Base-by-base conservation (phyloP, 2,797 vertebrate genomes). In the Etheostoma nigrum region DNA sequence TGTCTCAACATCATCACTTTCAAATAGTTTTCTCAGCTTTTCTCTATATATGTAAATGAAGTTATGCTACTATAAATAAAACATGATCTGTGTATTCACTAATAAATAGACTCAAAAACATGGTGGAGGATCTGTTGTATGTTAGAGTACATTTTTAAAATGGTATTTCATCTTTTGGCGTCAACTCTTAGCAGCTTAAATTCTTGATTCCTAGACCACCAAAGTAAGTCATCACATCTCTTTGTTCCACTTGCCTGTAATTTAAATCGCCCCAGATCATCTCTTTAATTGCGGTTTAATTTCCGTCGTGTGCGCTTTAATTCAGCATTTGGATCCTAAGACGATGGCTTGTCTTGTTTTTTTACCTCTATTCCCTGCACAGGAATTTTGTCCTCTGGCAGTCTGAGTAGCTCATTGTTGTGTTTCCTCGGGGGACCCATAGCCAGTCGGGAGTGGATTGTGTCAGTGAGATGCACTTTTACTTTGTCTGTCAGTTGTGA, bases 401-500 rank as follows among this genome's bases (percentile, higher is more conserved):
- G 87, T 89, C 88, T 89, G 90, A 93, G 91, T 86, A 91, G 90
- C 86, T 92, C 84, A 88, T 90, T 92, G 91, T 92, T 88, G 89
- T 87, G 77, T 76, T 85, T 76, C 68, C 86, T 88, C 89, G 18
- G 70, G 89, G 84, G 88, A 93, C 76, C 74, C 78, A 63, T 78
- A 87, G 86, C 79, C 86, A 79, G 86, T 90, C 85, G 84, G 79
- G 84, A 87, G 86, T 83, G 83, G 90, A 91, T 88, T 83, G 82
- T 84, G 76, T 91, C 83, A 77, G 75, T 62, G 76, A 86, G 77
- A 89, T 75, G 86, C 88, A 83, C 84, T 90, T 92, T 90, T 85
- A 84, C 77, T 83, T 85, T 85, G 76, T 89, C 83, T 90, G 86
- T 86, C 84, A 76, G 76, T 87, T 82, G 75, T 87, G 85, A 88